These are phyloP conservation scores for Setophaga coronata DNA, from an alignment of 2,113 vertebrate species.

Conservation along the genomic window DNA sequence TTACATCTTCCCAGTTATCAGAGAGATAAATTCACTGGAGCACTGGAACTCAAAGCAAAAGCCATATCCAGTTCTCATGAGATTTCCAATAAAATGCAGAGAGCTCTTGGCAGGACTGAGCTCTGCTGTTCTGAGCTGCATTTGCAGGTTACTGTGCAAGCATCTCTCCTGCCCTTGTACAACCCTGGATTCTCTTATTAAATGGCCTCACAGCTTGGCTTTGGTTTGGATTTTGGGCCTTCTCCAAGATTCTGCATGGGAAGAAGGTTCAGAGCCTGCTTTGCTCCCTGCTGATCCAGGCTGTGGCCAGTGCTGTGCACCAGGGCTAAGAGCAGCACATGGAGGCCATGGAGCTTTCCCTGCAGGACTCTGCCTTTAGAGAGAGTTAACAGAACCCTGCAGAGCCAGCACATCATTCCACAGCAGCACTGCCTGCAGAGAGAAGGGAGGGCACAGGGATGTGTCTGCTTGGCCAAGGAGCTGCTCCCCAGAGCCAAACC, in stretches of 20 bases:
- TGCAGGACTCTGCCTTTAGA: not conserved
- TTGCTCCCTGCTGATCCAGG: not conserved
- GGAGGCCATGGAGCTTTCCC: not conserved
- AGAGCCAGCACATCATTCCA: not conserved
- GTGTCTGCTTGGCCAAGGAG: not conserved
- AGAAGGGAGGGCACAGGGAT: too few species aligned
- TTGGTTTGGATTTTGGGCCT: not conserved
- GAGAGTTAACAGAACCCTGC: not conserved
- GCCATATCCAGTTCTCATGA: not conserved
- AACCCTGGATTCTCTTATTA: not conserved
- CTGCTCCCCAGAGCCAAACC: not conserved
- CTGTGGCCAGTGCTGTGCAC: accelerated
- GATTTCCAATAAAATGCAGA: not conserved
- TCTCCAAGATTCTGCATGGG: not conserved
- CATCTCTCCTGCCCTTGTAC: not conserved
- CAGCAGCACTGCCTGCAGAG: not conserved
- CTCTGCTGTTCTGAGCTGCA: accelerated
- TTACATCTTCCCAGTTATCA: not conserved
- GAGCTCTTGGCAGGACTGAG: not conserved
- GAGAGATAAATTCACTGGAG: not conserved
- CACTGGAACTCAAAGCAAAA: not conserved
- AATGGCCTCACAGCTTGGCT: not conserved
- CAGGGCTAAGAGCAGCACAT: accelerated
- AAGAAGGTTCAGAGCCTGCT: not conserved
- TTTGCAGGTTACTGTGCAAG: not conserved